Conservation (phyloP, 2,797 vertebrate genomes). For the Graptemys geographica region DNA sequence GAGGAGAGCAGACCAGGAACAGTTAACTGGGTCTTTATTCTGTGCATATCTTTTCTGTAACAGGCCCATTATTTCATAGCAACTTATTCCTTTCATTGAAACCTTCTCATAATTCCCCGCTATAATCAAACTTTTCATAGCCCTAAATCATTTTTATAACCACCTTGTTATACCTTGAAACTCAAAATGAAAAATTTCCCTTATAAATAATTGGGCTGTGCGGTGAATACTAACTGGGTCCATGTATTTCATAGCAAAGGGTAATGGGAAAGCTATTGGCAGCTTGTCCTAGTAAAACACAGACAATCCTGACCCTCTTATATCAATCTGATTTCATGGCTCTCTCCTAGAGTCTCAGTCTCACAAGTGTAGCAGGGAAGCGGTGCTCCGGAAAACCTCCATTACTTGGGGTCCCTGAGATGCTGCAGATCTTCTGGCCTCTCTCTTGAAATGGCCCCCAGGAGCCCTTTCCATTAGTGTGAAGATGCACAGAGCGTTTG, state of each 20-base stretch:
- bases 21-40: constrained; percentile 31
- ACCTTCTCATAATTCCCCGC: constrained; percentile 54
- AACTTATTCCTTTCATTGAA: constrained; percentile 49
- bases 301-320: neutral
- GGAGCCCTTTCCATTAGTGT: too few species aligned
- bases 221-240: constrained; percentile 40
- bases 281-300: neutral
- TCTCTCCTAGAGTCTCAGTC: neutral
- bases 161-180: constrained; percentile 69
- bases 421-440: too few species aligned
- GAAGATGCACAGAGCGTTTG: too few species aligned
- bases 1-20: neutral
- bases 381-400: too few species aligned
- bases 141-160: constrained; percentile 76
- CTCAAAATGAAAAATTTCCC: constrained; percentile 63
- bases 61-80: constrained; percentile 40
- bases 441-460: too few species aligned
- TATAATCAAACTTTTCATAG: constrained; percentile 70
- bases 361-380: neutral
- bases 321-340: neutral
- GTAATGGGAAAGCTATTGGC: neutral
- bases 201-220: constrained; percentile 63
- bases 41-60: neutral
- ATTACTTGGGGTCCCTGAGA: too few species aligned
- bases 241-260: neutral